These are phyloP conservation scores for Cryptoblepharus egeriae DNA, from an alignment of 2,797 vertebrate species.

Conservation along the genomic window DNA sequence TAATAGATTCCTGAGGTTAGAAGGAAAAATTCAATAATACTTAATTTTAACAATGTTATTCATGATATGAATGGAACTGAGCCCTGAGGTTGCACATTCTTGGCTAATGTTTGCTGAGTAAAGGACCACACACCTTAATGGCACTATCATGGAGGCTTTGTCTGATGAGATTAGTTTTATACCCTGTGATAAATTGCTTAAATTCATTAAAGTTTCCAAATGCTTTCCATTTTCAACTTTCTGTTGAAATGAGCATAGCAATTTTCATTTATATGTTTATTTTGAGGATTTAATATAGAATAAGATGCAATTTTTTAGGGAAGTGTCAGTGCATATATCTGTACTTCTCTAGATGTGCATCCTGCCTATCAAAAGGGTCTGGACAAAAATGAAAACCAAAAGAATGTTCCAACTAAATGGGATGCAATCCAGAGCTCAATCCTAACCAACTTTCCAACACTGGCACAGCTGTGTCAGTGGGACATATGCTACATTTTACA, in stretches of 20 bases:
- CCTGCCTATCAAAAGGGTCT: too few relatives aligned
- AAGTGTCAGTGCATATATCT: background rate
- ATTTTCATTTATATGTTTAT: background rate
- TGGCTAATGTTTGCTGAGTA: background rate
- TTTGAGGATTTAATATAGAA: background rate
- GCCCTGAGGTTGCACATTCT: slow-evolving; percentile 8
- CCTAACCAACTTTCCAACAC: too few relatives aligned
- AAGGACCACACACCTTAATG: slow-evolving; percentile 24
- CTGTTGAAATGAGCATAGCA: background rate
- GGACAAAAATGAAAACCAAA: too few relatives aligned
- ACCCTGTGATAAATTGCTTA: background rate
- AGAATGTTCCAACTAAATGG: too few relatives aligned
- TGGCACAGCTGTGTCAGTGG: too few relatives aligned
- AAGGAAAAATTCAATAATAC: background rate
- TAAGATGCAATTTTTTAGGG: background rate
- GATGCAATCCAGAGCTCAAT: too few relatives aligned
- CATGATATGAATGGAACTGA: background rate
- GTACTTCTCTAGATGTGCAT: background rate
- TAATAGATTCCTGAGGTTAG: background rate
- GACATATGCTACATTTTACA: too few relatives aligned
- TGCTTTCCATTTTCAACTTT: background rate
- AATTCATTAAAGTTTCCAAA: background rate
- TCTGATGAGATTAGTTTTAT: background rate
- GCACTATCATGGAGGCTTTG: background rate
- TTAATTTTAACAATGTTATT: slow-evolving; percentile 13